phyloP scores from a whole-genome alignment of 2,113 vertebrate genomes.

The Callospermophilus lateralis region DNA sequence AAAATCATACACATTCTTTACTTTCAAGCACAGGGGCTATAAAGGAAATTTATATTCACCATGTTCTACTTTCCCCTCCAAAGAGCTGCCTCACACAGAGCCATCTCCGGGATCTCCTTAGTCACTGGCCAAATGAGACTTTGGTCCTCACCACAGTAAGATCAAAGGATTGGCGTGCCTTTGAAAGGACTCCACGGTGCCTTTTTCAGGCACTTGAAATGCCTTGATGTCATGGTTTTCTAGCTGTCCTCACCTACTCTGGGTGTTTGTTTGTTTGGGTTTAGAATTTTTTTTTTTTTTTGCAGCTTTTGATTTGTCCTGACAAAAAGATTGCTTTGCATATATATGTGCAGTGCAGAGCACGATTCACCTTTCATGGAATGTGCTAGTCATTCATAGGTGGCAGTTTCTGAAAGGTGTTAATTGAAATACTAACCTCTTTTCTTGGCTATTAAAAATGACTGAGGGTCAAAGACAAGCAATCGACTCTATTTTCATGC shows the following conservation, averaged over 20 bases:
- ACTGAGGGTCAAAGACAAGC: constrained; percentile 16
- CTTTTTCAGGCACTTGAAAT: neutral
- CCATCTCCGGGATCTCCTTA: neutral
- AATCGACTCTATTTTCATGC: neutral
- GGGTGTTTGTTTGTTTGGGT: neutral
- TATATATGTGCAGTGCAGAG: fast-evolving
- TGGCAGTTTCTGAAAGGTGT: neutral
- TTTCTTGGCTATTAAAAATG: constrained; percentile 16
- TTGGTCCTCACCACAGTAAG: neutral
- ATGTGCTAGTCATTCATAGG: neutral
- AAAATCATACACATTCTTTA: neutral
- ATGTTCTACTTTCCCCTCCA: neutral
- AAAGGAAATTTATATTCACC: neutral
- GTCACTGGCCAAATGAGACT: neutral
- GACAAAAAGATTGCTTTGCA: neutral
- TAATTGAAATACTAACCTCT: neutral
- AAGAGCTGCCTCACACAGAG: neutral
- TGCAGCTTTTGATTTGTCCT: neutral
- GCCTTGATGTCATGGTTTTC: neutral
- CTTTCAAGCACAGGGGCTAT: neutral
- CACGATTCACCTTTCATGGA: neutral
- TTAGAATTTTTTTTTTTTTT: neutral
- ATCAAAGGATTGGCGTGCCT: neutral
- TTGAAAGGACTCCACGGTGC: constrained; percentile 17
- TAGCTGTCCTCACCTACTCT: neutral